Percentiles rank a stretch among this genome's conserved stretches.
These are phyloP conservation scores for Ictalurus furcatus DNA, from an alignment of 2,113 vertebrate genomes.

Conservation along the genomic window DNA sequence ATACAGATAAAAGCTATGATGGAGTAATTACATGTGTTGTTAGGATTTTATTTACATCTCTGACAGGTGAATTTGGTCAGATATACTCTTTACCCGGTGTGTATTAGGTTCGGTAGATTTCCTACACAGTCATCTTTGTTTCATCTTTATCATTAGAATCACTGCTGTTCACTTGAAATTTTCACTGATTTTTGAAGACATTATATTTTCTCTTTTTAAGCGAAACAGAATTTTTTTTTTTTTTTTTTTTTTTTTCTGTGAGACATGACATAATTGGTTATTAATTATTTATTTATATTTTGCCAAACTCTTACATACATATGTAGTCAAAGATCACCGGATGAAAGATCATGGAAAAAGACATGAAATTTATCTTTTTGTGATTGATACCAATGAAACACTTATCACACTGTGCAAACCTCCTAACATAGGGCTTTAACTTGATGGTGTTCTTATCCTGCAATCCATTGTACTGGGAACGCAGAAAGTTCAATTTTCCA, in stretches of 20 bases:
- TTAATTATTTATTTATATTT: neutral
- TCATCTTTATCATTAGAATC: neutral
- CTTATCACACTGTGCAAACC: neutral
- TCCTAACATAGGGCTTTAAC: neutral
- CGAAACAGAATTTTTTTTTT: neutral
- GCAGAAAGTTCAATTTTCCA: neutral
- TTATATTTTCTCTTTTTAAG: neutral
- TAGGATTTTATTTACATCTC: neutral
- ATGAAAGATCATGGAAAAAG: neutral
- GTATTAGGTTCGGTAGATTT: neutral
- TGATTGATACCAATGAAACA: neutral
- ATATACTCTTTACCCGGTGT: neutral
- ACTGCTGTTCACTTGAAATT: neutral
- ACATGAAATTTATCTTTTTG: neutral
- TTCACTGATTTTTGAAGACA: neutral
- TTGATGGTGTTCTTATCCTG: neutral
- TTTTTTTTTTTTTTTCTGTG: neutral
- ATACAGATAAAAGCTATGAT: conserved; percentile 67
- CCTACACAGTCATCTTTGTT: neutral
- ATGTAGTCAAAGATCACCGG: neutral
- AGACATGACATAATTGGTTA: neutral
- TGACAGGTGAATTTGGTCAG: conserved; percentile 14
- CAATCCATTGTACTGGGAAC: neutral
- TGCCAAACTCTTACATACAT: neutral
- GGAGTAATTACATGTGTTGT: conserved; percentile 67